Base-by-base conservation (phyloP, 2,797 vertebrate genomes). In the Phrynocephalus vlangalii region DNA sequence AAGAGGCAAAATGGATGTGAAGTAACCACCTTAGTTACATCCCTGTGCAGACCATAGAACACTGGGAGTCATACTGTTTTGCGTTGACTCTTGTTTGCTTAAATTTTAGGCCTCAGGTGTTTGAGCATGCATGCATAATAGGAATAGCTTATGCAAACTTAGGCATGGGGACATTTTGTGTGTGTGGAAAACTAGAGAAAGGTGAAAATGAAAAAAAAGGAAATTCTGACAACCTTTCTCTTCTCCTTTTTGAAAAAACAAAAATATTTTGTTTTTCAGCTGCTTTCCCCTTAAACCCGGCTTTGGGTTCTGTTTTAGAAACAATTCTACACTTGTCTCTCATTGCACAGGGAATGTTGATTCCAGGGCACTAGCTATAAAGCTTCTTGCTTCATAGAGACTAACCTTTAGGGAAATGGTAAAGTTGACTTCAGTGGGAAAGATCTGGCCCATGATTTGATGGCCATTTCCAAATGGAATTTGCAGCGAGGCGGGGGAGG, bases 401-500 rank as follows among this genome's bases (percentile, higher is more conserved):
- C 18, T 52, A 28, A 30, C 28, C 82, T 52, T 56, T 83, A 1
- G 48, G 13, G 56, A 68, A 75, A 30, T 0, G 0, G 18, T 79
- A 82, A 73, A 86, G 70, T 48, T 91, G 84, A 60, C 84, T 88
- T 30, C 72, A 86, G 84, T 33, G 82, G 80, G 91, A 78, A 72
- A 83, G 85, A n/a, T 3, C 86, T 84, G 63, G 83, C 85, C 76
- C 60, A 80, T 18, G 1, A 79, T 93, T 91, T 90, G 90, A 66
- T 0, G 0, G 86, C 50, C 70, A 84, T 83, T 91, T 94, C 63
- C 2, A 91, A 91, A 95, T 89, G 63, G 81, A 89, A 88, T 94
- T 94, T 86, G 70, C 90, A 92, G 71, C 28, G 30, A 38, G 26
- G 28, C 10, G 60, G 10, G 22, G 86, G 72, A 0, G 71, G 26